These are phyloP conservation scores for Leptopilina clavipes DNA, from an alignment of 1,140 invertebrate species.

Conservation along the genomic window DNA sequence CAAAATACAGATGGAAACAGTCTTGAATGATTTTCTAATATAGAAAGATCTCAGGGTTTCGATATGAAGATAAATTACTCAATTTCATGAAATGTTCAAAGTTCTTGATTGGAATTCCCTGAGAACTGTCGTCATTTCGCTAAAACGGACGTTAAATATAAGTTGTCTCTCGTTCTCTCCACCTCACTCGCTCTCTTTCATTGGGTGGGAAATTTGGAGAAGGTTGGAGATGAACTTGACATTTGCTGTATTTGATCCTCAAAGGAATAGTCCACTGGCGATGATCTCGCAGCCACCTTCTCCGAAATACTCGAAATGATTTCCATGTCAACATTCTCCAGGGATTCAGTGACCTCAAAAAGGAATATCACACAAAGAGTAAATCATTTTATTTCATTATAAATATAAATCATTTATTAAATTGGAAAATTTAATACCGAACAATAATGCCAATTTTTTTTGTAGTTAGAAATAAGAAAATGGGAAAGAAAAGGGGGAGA, in stretches of 20 bases:
- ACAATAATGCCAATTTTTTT: no score
- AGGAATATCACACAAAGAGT: not conserved
- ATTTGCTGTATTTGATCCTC: slow-evolving; percentile 50
- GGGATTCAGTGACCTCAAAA: slow-evolving; percentile 50
- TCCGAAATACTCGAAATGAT: slow-evolving; percentile 54
- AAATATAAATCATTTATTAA: no score
- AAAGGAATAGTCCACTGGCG: slow-evolving; percentile 34
- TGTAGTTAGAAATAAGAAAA: not conserved
- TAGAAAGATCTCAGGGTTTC: not conserved
- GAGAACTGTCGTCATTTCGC: slow-evolving; percentile 3
- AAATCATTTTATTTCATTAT: not conserved
- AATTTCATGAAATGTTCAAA: not conserved
- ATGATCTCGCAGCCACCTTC: slow-evolving; percentile 43
- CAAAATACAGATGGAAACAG: slow-evolving; percentile 5
- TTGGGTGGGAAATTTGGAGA: slow-evolving; percentile 59
- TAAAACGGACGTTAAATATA: slow-evolving; percentile 18
- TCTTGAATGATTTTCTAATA: not conserved
- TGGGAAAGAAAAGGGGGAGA: not conserved
- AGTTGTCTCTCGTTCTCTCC: not conserved
- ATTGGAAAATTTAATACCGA: no score
- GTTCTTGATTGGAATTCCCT: slow-evolving; percentile 17
- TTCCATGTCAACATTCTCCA: slow-evolving; percentile 45
- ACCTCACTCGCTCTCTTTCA: not conserved
- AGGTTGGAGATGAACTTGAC: slow-evolving; percentile 56
- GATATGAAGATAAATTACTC: not conserved